Evolutionary conservation across 2,113 vertebrate species (phyloP), one percentile per base, ranked within the genome.

Genomic region (Prochilodus magdalenae): DNA sequence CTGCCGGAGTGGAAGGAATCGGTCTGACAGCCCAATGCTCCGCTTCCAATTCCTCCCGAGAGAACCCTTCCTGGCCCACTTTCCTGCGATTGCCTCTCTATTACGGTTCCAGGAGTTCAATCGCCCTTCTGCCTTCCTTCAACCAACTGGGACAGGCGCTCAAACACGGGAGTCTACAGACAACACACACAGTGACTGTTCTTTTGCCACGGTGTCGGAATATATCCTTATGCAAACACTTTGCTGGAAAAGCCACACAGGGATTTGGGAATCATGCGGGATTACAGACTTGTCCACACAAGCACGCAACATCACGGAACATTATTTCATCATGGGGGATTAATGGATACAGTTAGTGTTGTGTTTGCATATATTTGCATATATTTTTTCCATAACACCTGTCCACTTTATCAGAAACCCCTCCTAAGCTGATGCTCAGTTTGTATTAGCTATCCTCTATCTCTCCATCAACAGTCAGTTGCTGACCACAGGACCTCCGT

Each of bases 61-160:
- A 76, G 84, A 40, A 80, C 27, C 47, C 57, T 55, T 57, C 73
- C 73, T 83, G 84, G 80, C 66, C 84, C 84, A 80, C 55, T 83
- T 86, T 83, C 57, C 63, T 65, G n/a, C 22, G 40, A 70, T 8
- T 70, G 57, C 40, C 71, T 71, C 67, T 62, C 75, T 13, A 40
- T 60, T 73, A 79, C 53, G 12, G 51, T 59, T 81, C 72, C 79
- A 27, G 72, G 71, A 81, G 62, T 74, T 81, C 59, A 27, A 55
- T 73, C 70, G 12, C 15, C 55, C 36, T 47, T 49, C 15, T 20
- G 24, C 14, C 57, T 62, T 44, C 30, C 57, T 49, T 36, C 40
- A 24, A 5, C 49, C 7, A n/a, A 55, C 22, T 57, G 53, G 53
- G 53, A 57, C 53, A 8, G 53, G 18, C 22, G 20, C 53, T 57